Base-by-base conservation (phyloP, 37 sponge, comb jelly and placozoan genomes). In the Cliona cf. orientalis region DNA sequence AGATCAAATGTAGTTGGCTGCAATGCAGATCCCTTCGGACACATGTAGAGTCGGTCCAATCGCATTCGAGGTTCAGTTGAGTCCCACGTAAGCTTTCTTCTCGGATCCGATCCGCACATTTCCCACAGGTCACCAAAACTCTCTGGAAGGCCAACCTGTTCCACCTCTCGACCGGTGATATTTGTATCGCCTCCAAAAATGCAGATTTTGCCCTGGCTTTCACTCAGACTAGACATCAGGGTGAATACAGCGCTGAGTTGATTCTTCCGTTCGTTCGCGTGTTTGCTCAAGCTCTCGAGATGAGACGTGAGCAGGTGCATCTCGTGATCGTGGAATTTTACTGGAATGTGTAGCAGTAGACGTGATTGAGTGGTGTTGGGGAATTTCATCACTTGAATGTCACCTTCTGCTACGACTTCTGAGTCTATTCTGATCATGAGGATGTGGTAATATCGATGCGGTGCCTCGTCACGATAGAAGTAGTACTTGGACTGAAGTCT, bases 101-200 rank as follows among this genome's bases (percentile, higher is more conserved):
- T 69, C 21, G 39, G 25, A 39, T 75, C 65, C 4, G 62, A 37
- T 9, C 91, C 91, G 46, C 81, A 80, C 11, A 55, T 32, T 60
- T 86, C 83, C 91, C 91, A 91, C 36, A 81, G 76, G 66, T 91
- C 91, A 41, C 62, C 78, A 38, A 63, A 61, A 31, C 41, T 40
- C 2, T 44, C 68, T 1, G 86, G 82, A 0, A 91, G 32, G 3
- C 86, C 86, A 23, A 79, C 86, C 44, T 42, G 31, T 28, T 56
- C 28, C 11, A 91, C 56, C 34, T 91, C 91, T 25, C 68, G 23
- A 74, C 86, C 91, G 1, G 66, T 44, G 1, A 91, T 32, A 46
- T 91, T 91, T 26, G 86, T 43, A 69, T 91, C 91, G 21, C 91
- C 91, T 23, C 83, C 91, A 59, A 91, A 76, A 12, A 91, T 91